Evolutionary conservation across 2,113 vertebrate species (phyloP).

Genomic region (Labeo rohita): DNA sequence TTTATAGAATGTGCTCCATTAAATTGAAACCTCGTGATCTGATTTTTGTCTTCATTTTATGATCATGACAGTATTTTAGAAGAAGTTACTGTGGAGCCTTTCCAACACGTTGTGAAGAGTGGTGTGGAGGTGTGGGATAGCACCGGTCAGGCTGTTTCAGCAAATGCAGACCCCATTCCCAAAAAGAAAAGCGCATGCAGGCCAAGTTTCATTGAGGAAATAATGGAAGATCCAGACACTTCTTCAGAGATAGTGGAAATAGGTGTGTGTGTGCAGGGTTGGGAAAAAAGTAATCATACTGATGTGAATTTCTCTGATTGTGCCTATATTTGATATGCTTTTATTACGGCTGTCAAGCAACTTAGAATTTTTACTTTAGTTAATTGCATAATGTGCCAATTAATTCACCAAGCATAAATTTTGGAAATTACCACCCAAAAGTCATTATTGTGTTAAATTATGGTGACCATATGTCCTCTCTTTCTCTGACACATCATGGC

Average conservation of each 20-base stretch:
- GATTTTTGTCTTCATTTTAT: background rate
- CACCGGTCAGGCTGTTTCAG: background rate
- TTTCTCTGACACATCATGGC: no score
- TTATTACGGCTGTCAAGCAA: background rate
- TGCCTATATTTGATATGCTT: background rate
- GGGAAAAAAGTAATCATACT: background rate
- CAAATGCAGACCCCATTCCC: background rate
- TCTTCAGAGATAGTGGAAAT: constrained; percentile 42
- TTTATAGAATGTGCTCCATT: background rate
- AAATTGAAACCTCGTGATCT: background rate
- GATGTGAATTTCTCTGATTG: background rate
- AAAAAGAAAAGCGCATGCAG: background rate
- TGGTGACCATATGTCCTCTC: no score
- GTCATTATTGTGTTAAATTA: no score
- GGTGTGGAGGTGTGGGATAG: background rate
- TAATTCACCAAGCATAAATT: no score
- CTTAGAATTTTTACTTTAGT: background rate
- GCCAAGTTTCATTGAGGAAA: constrained; percentile 83
- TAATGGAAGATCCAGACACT: constrained; percentile 71
- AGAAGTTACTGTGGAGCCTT: background rate
- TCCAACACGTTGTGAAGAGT: background rate
- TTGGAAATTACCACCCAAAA: no score
- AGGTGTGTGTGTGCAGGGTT: background rate
- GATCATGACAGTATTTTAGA: background rate
- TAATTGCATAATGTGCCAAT: background rate